These are phyloP conservation scores for Cyrtodaria siliqua DNA, from an alignment of 2,888 invertebrate species.

Conservation along the genomic window DNA sequence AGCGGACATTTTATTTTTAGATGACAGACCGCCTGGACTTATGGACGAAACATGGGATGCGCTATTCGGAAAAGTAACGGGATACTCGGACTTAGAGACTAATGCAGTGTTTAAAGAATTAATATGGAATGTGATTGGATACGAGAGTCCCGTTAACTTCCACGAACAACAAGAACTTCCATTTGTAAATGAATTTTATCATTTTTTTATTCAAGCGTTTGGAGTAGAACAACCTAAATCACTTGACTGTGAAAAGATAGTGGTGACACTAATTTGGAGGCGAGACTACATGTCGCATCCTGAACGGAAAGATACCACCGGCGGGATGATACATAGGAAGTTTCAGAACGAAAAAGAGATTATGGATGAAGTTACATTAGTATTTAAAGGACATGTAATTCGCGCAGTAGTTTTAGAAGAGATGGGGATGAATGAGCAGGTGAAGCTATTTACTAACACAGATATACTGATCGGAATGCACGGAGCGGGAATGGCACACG, in stretches of 20 bases:
- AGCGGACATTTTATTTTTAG: constrained; percentile 47
- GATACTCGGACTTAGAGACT: constrained; percentile 26
- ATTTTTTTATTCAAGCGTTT: constrained; percentile 46
- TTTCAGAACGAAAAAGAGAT: constrained; percentile 57
- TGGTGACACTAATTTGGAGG: constrained; percentile 45
- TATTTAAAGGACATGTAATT: constrained; percentile 24
- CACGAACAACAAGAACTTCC: constrained; percentile 36
- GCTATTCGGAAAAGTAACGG: constrained; percentile 42
- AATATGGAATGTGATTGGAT: constrained; percentile 61
- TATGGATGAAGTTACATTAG: constrained; percentile 8
- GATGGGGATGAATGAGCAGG: constrained; percentile 51
- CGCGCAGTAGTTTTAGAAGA: constrained; percentile 40
- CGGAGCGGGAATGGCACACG: constrained; percentile 58
- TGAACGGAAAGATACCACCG: constrained; percentile 30
- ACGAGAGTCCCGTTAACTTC: constrained; percentile 62
- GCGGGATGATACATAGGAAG: constrained; percentile 51
- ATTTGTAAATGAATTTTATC: constrained; percentile 40
- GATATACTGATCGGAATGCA: constrained; percentile 65
- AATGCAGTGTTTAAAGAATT: constrained; percentile 36
- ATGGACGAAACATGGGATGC: constrained; percentile 54
- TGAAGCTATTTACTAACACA: constrained; percentile 45
- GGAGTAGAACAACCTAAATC: constrained; percentile 16
- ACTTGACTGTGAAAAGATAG: constrained; percentile 40
- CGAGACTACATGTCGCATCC: constrained; percentile 57
- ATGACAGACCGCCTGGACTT: constrained; percentile 51